Evolutionary conservation across 2,888 invertebrate genomes (phyloP), one percentile per base, ranked within the genome.

Genomic region (Aspidiotus rigidus): DNA sequence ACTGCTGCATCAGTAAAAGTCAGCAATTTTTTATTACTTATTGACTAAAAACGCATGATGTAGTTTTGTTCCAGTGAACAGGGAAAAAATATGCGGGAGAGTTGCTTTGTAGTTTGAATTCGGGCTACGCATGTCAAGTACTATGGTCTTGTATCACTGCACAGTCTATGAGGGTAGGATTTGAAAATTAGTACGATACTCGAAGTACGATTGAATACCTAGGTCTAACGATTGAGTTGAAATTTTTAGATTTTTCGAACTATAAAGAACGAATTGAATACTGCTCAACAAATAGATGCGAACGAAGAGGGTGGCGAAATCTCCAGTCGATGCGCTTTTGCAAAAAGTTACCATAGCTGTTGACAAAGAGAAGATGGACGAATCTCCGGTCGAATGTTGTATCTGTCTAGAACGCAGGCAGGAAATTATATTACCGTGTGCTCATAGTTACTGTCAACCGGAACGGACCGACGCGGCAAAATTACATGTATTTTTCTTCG

Each of bases 391-490:
- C 63, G 86, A 86, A 75, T 88, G 88, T 75, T 85, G 85, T 75
- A 87, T 88, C 74, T 88, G 88, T 76, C 82, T 88, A 77, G 87
- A 88, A 75, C 78, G 86, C 69, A 82, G 82, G 74, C 84, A 85
- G 0, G 86, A 87, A 76, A 81, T 86, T 41, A 83, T 85, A 72
- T 78, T 88, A 72, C 85, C 86, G 2, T 88, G 88, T 77, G 80
- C 85, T 1, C 88, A 88, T 76, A 83, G 83, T 74, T 88, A 85
- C 77, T 88, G 88, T 76, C 79, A 83, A 71, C 81, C 82, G n/a
- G n/a, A n/a, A n/a, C n/a, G n/a, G n/a, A n/a, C n/a, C n/a, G n/a
- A n/a, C n/a, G n/a, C n/a, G n/a, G n/a, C n/a, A n/a, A n/a, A n/a
- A n/a, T n/a, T n/a, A n/a, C n/a, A n/a, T n/a, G n/a, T n/a, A n/a